Base-by-base conservation (phyloP, 23 tunicate species). In the Oikopleura dioica region DNA sequence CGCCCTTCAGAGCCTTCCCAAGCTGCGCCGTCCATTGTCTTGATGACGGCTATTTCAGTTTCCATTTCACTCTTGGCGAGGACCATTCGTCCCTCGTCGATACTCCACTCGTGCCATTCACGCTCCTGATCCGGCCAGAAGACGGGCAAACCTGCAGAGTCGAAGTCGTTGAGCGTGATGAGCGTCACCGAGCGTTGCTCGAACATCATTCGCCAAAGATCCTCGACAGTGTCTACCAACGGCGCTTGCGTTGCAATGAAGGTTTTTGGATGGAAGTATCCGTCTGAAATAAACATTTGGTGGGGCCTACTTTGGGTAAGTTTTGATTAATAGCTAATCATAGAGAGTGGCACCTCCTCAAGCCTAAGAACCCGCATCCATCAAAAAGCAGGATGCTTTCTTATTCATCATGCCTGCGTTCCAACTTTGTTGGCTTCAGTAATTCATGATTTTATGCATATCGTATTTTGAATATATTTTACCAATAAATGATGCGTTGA, bases 401-500 rank as follows among this genome's bases (percentile, higher is more conserved):
- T 87, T 78, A 50, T 77, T 84, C n/a, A n/a, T n/a, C n/a, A n/a
- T n/a, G n/a, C n/a, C n/a, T n/a, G n/a, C n/a, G n/a, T n/a, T n/a
- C n/a, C n/a, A n/a, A n/a, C n/a, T n/a, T n/a, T n/a, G n/a, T n/a
- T n/a, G n/a, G n/a, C n/a, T n/a, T n/a, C n/a, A n/a, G n/a, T n/a
- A n/a, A n/a, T n/a, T n/a, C n/a, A n/a, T n/a, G n/a, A n/a, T n/a
- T n/a, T n/a, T n/a, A n/a, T n/a, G n/a, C n/a, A n/a, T n/a, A n/a
- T n/a, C n/a, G n/a, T n/a, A n/a, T n/a, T n/a, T n/a, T n/a, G n/a
- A n/a, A n/a, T n/a, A n/a, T n/a, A n/a, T n/a, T 0, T 94, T 94
- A 59, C 99, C 89, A 38, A 89, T 89, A 67, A 59, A 89, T 1
- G 96, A 89, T 0, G 96, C 89, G 81, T 89, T 89, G 80, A 89